Evolutionary conservation across 2,888 invertebrate species (phyloP), one percentile per base, ranked within the genome.

Genomic region (Barypeithes pellucidus): DNA sequence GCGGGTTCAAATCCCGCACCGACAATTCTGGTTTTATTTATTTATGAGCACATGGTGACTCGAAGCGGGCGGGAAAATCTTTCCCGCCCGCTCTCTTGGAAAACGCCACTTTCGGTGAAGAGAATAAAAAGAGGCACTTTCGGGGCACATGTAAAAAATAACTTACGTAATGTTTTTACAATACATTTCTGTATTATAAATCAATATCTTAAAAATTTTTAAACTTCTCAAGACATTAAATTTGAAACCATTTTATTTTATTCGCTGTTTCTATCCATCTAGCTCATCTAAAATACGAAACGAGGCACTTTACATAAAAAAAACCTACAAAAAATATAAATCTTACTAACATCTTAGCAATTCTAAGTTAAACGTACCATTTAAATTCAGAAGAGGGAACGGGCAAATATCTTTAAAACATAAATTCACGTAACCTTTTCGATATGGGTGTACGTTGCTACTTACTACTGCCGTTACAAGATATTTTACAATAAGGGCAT

Each of bases 331-430:
- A 67, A 74, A 69, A 74, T 71, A 74, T 71, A 74, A 74, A 74
- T 74, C 71, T 74, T 59, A 62, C 74, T 74, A 74, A 74, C 70
- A 74, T 74, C 74, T 66, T 67, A 70, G 74, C 74, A 62, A 70
- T 74, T 74, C 63, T 67, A 59, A 70, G 57, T 74, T 74, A 74
- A 74, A 67, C 71, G 59, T 62, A 59, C 67, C 61, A 71, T 74
- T 74, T 74, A 74, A 74, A 74, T 74, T 74, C 74, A 74, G 69
- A 67, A 67, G 61, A 61, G 36, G 41, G 71, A 52, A 36, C 61
- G 60, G 62, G 70, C 65, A 74, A 74, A 70, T 74, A 71, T 74
- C 74, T 74, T 71, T 70, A 66, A 74, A 74, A 74, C 74, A 74
- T 74, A 74, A 74, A 74, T 74, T 74, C 67, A 33, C 70, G 16